A percentile compares a stretch with the other conserved stretches of the same genome.
Evolutionary conservation across 2,797 vertebrate species (phyloP).

Genomic region (Rhinella marina): DNA sequence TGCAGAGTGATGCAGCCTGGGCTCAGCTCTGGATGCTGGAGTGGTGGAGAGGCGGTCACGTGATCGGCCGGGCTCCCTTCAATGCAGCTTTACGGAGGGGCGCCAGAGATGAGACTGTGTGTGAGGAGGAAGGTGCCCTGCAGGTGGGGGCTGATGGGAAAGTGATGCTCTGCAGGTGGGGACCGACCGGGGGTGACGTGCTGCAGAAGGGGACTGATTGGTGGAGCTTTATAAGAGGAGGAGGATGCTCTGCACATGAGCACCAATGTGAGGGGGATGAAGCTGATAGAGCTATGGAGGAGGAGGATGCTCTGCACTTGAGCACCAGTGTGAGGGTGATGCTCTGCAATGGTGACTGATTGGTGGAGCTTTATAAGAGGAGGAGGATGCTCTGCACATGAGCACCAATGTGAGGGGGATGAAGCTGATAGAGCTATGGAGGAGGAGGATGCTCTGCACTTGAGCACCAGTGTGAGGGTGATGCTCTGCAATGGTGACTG

Average conservation of each 20-base stretch:
- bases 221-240: background rate
- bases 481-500: background rate
- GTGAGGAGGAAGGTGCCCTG: background rate
- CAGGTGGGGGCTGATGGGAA: background rate
- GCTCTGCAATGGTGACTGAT: background rate
- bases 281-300: background rate
- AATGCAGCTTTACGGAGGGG: background rate
- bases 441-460: background rate
- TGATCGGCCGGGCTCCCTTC: background rate
- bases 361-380: background rate
- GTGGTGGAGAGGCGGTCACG: background rate
- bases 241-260: too few species aligned
- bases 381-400: background rate
- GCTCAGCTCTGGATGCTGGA: constrained; percentile 2
- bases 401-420: background rate
- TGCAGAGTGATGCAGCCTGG: constrained; percentile 51
- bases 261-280: background rate
- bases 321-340: background rate
- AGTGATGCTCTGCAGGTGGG: background rate
- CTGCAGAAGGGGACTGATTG: background rate
- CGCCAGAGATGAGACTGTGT: background rate
- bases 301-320: background rate
- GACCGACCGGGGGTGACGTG: background rate
- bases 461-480: background rate
- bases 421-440: background rate